A percentile compares a stretch with the other conserved stretches of the same genome.
phyloP scores from a whole-genome alignment of 2,113 vertebrate genomes.

The Planiliza haematocheilus region DNA sequence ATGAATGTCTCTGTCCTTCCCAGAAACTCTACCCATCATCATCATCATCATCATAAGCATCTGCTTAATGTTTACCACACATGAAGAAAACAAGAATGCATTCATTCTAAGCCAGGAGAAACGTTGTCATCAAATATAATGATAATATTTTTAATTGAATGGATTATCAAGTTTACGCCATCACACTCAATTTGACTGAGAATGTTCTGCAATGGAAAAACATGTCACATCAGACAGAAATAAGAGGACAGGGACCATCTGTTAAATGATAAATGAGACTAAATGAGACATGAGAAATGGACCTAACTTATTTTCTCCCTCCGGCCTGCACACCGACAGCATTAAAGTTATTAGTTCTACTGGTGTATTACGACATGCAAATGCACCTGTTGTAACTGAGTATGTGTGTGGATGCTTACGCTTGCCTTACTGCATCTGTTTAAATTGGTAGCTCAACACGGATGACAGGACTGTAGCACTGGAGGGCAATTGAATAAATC shows the following conservation, averaged over 20 bases:
- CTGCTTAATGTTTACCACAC: too few relatives aligned
- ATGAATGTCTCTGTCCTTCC: too few relatives aligned
- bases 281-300: neutral
- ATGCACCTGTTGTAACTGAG: constrained; percentile 11
- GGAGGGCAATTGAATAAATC: constrained; percentile 33
- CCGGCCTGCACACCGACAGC: constrained; percentile 1
- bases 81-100: too few relatives aligned
- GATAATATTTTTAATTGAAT: too few relatives aligned
- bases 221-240: neutral
- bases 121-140: too few relatives aligned
- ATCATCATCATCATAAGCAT: too few relatives aligned
- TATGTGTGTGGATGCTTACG: neutral
- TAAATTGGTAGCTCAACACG: constrained; percentile 36
- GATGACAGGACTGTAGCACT: constrained; percentile 53
- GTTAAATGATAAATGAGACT: constrained; percentile 14
- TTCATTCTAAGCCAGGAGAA: too few relatives aligned
- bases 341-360: constrained; percentile 5
- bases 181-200: too few relatives aligned
- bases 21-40: too few relatives aligned
- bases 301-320: neutral
- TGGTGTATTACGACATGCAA: constrained; percentile 18
- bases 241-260: constrained; percentile 3
- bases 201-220: constrained; percentile 6
- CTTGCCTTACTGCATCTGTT: constrained; percentile 45
- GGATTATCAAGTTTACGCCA: too few relatives aligned